A percentile compares a stretch with the other conserved stretches of the same genome.
Conservation (phyloP, 2,888 invertebrate genomes). For the Aspidiotus destructor region DNA sequence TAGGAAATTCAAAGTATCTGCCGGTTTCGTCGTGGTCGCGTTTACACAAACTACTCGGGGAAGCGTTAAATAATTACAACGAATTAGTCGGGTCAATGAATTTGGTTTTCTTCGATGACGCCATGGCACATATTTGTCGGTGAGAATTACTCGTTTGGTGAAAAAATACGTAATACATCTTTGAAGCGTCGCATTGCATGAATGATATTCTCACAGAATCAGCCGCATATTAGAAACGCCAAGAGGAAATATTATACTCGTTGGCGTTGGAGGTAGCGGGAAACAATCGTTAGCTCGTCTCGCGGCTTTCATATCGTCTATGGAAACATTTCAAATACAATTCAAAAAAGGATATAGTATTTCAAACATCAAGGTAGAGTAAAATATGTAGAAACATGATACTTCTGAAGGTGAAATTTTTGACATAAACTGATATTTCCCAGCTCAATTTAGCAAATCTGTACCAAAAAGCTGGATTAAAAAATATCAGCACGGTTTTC, state of each 20-base stretch:
- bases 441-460: conserved; percentile 53
- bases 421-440: conserved; percentile 34
- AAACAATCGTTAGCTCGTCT: conserved; percentile 84
- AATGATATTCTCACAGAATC: conserved; percentile 50
- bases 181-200: neutral
- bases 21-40: conserved; percentile 62
- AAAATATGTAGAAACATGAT: conserved; percentile 34
- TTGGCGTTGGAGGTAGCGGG: conserved; percentile 91
- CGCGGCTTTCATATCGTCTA: conserved; percentile 77
- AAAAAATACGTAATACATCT: neutral
- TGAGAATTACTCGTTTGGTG: conserved; percentile 39
- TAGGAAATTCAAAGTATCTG: conserved; percentile 85
- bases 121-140: conserved; percentile 84
- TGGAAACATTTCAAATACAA: conserved; percentile 89
- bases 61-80: conserved; percentile 75
- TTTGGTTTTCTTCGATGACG: conserved; percentile 87
- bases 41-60: conserved; percentile 62
- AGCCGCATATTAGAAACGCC: conserved; percentile 87
- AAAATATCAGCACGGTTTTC: conserved; percentile 73
- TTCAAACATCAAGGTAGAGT: conserved; percentile 57
- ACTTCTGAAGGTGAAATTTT: no score
- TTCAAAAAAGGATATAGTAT: conserved; percentile 80
- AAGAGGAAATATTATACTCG: conserved; percentile 79
- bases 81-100: conserved; percentile 85
- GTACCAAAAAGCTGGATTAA: conserved; percentile 80